Percentiles rank a stretch among this genome's conserved stretches.
Evolutionary conservation across 2,797 vertebrate species (phyloP).

Genomic region (Astyanax mexicanus): DNA sequence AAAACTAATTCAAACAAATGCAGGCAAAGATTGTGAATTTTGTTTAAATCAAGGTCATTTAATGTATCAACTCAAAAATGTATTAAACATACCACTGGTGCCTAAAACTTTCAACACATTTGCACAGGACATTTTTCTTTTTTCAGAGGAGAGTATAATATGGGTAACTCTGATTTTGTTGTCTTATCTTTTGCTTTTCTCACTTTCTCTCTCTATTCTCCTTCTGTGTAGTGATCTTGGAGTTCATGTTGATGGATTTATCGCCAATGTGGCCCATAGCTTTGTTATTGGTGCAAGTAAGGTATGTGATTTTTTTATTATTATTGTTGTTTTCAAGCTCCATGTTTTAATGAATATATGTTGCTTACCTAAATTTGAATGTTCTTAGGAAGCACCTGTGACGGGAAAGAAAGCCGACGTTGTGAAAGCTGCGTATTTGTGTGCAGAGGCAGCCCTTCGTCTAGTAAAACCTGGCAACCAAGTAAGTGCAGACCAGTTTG

Average conservation of each 20-base stretch:
- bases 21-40: too few relatives aligned
- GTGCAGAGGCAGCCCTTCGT: constrained; percentile 94
- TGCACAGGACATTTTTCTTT: too few relatives aligned
- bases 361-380: not conserved
- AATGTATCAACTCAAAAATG: too few relatives aligned
- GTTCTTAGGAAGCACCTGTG: constrained; percentile 86
- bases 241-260: constrained; percentile 96
- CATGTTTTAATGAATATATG: not conserved
- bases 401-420: constrained; percentile 94
- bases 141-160: not conserved
- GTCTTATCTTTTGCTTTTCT: not conserved
- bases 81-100: too few relatives aligned
- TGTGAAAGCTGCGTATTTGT: constrained; percentile 93
- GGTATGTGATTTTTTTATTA: constrained; percentile 70
- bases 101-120: too few relatives aligned
- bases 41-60: too few relatives aligned
- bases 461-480: constrained; percentile 97
- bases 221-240: constrained; percentile 87
- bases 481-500: constrained; percentile 70
- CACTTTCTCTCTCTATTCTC: too few relatives aligned
- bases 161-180: not conserved
- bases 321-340: not conserved
- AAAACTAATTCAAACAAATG: too few relatives aligned
- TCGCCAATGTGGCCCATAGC: constrained; percentile 95
- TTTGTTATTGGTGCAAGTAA: constrained; percentile 90